phyloP scores from a whole-genome alignment of 2,113 vertebrate species.

The Cynocephalus volans region DNA sequence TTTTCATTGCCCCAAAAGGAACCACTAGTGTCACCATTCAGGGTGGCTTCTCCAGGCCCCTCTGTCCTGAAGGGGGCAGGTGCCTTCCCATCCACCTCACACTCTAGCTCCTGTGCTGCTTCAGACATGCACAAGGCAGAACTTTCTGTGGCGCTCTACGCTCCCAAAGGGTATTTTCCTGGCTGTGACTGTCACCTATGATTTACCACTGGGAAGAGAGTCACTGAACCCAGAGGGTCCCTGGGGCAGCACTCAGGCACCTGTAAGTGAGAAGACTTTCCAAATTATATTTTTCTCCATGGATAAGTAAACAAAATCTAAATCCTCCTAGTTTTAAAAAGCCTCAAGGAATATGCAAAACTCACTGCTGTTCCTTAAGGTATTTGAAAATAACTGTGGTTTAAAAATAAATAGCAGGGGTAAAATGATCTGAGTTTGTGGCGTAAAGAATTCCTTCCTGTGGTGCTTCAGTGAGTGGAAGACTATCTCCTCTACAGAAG shows the following conservation, averaged over 20 bases:
- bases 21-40: no score
- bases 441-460: no score
- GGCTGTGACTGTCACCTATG: neutral
- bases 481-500: no score
- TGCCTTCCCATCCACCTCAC: rapidly evolving
- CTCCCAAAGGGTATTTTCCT: neutral
- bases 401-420: neutral
- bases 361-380: neutral
- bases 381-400: neutral
- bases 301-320: slow-evolving; percentile 15
- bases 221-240: neutral
- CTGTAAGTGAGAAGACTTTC: neutral
- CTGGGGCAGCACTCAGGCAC: neutral
- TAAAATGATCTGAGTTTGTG: neutral
- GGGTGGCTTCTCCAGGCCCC: neutral
- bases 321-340: neutral
- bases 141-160: rapidly evolving
- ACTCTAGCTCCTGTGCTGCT: rapidly evolving
- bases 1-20: neutral
- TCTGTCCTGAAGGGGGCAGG: neutral
- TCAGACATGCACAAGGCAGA: rapidly evolving
- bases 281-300: neutral
- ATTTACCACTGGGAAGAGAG: neutral
- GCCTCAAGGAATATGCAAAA: slow-evolving; percentile 23
- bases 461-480: no score